Base-by-base conservation (phyloP, 2,113 vertebrate species). In the Brachypteracias leptosomus region DNA sequence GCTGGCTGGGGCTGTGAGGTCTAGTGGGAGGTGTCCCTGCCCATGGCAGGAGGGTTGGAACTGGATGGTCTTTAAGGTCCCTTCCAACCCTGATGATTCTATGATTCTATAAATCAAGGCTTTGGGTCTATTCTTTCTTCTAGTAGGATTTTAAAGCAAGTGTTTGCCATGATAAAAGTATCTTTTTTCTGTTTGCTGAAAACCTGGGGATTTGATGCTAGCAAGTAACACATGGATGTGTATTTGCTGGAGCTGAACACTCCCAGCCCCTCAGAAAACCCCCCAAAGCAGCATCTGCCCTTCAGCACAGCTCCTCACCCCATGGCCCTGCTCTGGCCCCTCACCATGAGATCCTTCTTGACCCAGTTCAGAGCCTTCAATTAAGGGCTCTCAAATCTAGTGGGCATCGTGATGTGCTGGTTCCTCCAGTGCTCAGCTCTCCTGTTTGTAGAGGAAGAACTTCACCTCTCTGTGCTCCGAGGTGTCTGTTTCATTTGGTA, bases 401-500 rank as follows among this genome's bases (percentile, higher is more conserved):
- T 4, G 11, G 65, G 3, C 5, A 7, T 6, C 5, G 6, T 16
- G 29, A 10, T 35, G 73, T 11, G 8, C 36, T 49, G 49, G 3
- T 24, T 17, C 13, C 36, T 84, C 36, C 29, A 49, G n/a, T 0
- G 6, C 15, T 61, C 15, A 13, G 74, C 33, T 70, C 59, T 65
- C 0, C 0, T 9, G 2, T 38, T 25, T 73, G 4, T 31, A 16
- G 36, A 44, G n/a, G 47, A 7, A 6, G 49, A 75, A 24, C 8
- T 24, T 65, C 63, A 24, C 44, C 22, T 29, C 31, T 29, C 29
- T 11, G 1, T 15, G 40, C 16, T 36, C 36, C 40, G 25, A 10
- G 59, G 21, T 29, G 33, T 25, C 63, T 57, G 38, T 51, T 58
- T 3, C 10, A 63, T 25, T 22, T 10, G 0, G 2, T 2, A 7